Conservation (phyloP, 2,113 vertebrate species). For the Catharus fuscescens region DNA sequence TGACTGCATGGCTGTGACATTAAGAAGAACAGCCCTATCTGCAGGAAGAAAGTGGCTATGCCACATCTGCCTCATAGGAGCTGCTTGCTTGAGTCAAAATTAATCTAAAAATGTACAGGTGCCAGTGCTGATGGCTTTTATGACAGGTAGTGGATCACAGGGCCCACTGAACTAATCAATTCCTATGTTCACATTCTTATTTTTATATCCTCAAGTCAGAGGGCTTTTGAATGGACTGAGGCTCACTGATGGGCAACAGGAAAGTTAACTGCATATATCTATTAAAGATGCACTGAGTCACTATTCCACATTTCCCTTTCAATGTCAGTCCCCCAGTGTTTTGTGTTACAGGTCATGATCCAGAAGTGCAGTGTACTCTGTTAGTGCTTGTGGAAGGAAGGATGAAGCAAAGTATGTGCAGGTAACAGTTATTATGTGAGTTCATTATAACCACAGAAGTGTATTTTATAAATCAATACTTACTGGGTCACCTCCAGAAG, state of each 20-base stretch:
- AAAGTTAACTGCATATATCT: not conserved
- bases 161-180: not conserved
- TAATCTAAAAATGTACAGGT: not conserved
- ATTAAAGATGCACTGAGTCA: not conserved
- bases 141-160: not conserved
- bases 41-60: not conserved
- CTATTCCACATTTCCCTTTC: not conserved
- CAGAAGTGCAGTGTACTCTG: not conserved
- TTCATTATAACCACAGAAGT: conserved; percentile 24
- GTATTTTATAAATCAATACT: conserved; percentile 66
- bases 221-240: not conserved
- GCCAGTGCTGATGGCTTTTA: not conserved
- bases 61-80: not conserved
- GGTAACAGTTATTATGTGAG: not conserved
- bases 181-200: not conserved
- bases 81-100: not conserved
- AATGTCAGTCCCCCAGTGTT: not conserved
- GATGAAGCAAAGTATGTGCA: not conserved
- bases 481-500: conserved; percentile 94
- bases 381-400: not conserved
- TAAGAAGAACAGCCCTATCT: not conserved
- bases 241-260: not conserved
- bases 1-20: not conserved
- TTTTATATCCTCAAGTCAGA: not conserved
- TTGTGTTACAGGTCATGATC: not conserved